Evolutionary conservation across 23 tunicate genomes (phyloP).

Genomic region (Halocynthia aurantium): DNA sequence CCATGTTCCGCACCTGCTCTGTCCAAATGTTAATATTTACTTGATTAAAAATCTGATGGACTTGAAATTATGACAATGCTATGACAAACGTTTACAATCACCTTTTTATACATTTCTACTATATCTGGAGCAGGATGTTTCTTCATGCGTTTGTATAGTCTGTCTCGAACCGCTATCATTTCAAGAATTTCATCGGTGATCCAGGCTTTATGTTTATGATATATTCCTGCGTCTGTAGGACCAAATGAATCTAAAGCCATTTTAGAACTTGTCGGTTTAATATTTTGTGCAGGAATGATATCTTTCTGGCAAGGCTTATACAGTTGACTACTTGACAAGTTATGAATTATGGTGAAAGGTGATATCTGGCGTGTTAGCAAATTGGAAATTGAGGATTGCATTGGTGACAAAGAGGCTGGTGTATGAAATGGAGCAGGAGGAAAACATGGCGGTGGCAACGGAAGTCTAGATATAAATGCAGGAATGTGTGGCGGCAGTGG

Average conservation of each 20-base stretch:
- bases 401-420: not conserved
- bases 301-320: too few species aligned
- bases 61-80: too few species aligned
- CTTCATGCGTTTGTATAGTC: constrained; percentile 87
- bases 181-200: constrained; percentile 89
- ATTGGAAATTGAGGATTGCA: not conserved
- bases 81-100: constrained; percentile 2
- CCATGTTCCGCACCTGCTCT: constrained; percentile 94
- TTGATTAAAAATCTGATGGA: too few species aligned
- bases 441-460: not conserved
- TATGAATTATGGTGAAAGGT: too few species aligned
- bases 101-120: constrained; percentile 93
- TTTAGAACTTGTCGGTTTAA: not conserved
- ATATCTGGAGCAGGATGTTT: constrained; percentile 82
- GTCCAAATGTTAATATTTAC: not conserved
- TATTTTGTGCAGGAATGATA: too few species aligned
- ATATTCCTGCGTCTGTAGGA: constrained; percentile 8
- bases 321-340: too few species aligned
- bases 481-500: constrained; percentile 15
- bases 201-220: constrained; percentile 91
- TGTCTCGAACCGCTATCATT: constrained; percentile 87
- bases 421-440: not conserved
- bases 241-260: constrained; percentile 1
- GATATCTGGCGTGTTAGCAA: not conserved
- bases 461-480: constrained; percentile 11